Evolutionary conservation across 2,888 invertebrate species (phyloP).

Genomic region (Polydrusus cervinus): DNA sequence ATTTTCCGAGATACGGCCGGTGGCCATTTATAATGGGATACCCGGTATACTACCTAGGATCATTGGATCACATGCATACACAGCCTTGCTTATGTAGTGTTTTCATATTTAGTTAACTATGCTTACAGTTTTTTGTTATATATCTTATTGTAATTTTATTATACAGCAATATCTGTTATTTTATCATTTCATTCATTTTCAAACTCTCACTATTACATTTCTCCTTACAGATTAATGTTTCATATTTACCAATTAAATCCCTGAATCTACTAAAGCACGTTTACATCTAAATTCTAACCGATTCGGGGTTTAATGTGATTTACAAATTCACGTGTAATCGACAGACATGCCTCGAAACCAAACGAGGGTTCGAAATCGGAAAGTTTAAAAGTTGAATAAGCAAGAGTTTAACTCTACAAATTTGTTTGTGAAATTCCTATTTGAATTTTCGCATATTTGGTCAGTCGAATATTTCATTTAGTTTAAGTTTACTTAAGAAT

Average conservation of each 20-base stretch:
- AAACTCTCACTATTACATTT: too few species aligned
- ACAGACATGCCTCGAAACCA: slow-evolving; percentile 4
- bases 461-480: not conserved
- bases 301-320: slow-evolving; percentile 3
- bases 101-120: too few species aligned
- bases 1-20: too few species aligned
- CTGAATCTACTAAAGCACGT: not conserved
- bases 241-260: slow-evolving; percentile 9
- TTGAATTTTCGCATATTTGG: not conserved
- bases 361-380: not conserved
- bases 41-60: too few species aligned
- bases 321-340: slow-evolving; percentile 18
- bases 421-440: not conserved
- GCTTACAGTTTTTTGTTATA: too few species aligned
- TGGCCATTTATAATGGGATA: too few species aligned
- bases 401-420: not conserved
- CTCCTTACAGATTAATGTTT: too few species aligned
- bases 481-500: not conserved
- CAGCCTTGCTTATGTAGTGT: too few species aligned
- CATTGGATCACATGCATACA: too few species aligned
- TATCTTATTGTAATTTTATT: too few species aligned
- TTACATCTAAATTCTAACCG: slow-evolving; percentile 9
- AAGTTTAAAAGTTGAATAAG: slow-evolving; percentile 15
- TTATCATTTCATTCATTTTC: too few species aligned
- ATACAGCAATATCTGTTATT: too few species aligned